These are phyloP conservation scores for Dicyrtoma fusca DNA, from an alignment of 2,888 invertebrate species.

Conservation along the genomic window DNA sequence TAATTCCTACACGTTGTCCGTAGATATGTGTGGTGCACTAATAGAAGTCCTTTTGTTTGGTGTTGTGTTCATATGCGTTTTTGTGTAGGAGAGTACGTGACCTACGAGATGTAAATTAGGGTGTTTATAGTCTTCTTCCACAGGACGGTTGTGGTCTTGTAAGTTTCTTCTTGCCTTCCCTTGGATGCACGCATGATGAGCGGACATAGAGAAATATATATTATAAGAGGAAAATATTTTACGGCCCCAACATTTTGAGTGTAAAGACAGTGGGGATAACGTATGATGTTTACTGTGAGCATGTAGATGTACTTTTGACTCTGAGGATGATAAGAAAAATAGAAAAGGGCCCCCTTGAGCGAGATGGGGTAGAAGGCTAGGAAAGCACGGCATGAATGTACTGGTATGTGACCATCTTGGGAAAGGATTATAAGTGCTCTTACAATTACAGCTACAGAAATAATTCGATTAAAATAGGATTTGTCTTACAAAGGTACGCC, in stretches of 20 bases:
- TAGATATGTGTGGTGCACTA: neutral
- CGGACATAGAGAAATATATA: no score
- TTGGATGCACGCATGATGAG: no score
- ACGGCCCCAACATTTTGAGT: no score
- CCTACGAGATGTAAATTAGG: no score
- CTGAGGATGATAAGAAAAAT: neutral
- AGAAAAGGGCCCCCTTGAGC: constrained; percentile 25
- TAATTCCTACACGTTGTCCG: neutral
- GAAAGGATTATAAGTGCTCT: constrained; percentile 28
- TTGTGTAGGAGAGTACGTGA: neutral
- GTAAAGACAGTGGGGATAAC: no score
- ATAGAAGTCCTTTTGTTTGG: no score
- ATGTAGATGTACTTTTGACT: no score
- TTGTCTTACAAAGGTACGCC: constrained; percentile 23
- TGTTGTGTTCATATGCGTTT: neutral
- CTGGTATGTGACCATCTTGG: constrained; percentile 22
- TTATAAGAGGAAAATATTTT: no score
- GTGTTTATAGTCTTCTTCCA: no score
- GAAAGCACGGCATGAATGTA: neutral
- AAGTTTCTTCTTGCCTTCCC: no score
- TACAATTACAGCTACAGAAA: constrained; percentile 22
- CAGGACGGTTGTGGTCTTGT: no score
- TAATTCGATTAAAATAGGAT: constrained; percentile 30
- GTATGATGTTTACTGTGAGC: no score
- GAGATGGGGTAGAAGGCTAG: constrained; percentile 18